Conservation (phyloP, 2,797 vertebrate genomes). For the Chlorospingus semifuscus region DNA sequence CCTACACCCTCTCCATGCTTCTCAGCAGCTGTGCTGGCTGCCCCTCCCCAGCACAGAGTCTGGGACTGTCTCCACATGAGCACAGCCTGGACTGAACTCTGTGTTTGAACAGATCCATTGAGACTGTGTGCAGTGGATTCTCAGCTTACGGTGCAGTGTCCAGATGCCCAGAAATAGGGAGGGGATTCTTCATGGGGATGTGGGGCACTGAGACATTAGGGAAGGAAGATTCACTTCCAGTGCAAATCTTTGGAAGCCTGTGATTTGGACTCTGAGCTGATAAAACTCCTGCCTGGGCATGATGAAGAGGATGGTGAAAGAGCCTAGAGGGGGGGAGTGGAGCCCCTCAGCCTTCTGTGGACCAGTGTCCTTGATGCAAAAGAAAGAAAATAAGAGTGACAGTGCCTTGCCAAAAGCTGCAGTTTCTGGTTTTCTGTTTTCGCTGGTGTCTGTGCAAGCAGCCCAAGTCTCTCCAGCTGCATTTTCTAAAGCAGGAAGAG, state of each 20-base stretch:
- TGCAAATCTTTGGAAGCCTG: not conserved
- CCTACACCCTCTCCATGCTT: accelerated
- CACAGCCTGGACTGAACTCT: not conserved
- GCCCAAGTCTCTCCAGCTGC: not conserved
- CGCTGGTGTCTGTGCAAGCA: not conserved
- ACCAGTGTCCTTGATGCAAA: not conserved
- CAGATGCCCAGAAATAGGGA: not conserved
- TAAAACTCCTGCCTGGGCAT: not conserved
- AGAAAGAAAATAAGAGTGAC: not conserved
- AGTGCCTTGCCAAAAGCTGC: not conserved
- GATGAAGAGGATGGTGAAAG: not conserved
- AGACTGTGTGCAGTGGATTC: not conserved
- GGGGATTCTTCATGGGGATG: not conserved
- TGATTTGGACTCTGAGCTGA: not conserved
- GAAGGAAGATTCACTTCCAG: not conserved
- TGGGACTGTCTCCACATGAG: not conserved
- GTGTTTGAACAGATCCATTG: not conserved
- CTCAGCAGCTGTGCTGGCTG: not conserved
- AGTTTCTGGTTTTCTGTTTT: not conserved
- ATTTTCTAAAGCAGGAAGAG: not conserved
- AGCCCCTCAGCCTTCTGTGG: not conserved
- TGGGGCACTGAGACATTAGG: not conserved
- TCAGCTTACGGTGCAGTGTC: not conserved
- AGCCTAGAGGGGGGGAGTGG: not conserved
- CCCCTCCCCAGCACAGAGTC: not conserved